Evolutionary conservation across 2,113 vertebrate species (phyloP), one percentile per base, ranked within the genome.

Genomic region (Pithys albifrons): DNA sequence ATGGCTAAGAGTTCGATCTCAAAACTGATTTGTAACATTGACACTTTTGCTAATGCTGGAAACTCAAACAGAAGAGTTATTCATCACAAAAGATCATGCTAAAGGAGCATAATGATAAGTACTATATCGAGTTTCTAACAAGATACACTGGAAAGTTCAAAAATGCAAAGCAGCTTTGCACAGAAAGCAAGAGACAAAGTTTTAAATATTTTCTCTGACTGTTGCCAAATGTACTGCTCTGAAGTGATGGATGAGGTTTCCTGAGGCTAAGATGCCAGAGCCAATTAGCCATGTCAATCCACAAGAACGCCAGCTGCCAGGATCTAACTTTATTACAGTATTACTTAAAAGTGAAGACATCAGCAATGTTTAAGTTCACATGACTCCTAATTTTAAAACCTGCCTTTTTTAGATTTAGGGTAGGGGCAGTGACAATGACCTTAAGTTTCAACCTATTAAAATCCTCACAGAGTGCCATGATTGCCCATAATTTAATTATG

Each of bases 211-310:
- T 97, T 96, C 72, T 90, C 94, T 92, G 61, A 62, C 70, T 94
- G 84, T 61, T 96, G 89, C 95, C 87, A 95, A 90, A 95, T 25
- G 73, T 93, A 85, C 95, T 77, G 74, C 84, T 93, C 88, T 93
- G 58, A 79, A 96, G 95, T 96, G 95, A 97, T 91, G 90, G 96
- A 98, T 97, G 95, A 96, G 66, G 94, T 97, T 98, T 98, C 93
- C 97, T 96, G 71, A 93, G 93, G 97, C 92, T 90, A 91, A 96
- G 93, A 97, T 97, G 96, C 96, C 97, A 98, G 91, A 97, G 88
- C 64, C 96, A 98, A 91, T 98, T 98, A 98, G 85, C 96, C 96
- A 86, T 97, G 98, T 98, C 97, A 98, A 96, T 96, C 90, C 83
- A 69, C 88, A 97, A 91, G 93, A 97, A 91, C n/a, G 15, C 94